Percentiles rank a stretch among this genome's conserved stretches.
phyloP scores from a whole-genome alignment of 2,113 vertebrate species.

The Hydrolagus affinis region DNA sequence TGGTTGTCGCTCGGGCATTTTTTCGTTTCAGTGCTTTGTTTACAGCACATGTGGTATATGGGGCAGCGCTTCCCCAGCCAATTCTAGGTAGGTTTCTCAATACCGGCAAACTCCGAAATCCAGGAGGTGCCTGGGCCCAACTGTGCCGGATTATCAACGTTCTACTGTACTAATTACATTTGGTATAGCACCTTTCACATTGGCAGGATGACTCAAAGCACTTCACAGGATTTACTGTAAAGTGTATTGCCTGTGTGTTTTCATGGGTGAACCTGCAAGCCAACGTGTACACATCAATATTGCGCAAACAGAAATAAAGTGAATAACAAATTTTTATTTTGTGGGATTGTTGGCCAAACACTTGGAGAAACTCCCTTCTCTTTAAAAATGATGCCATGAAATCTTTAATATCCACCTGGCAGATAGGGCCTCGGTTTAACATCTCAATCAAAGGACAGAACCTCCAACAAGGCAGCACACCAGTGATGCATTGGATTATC shows the following conservation, averaged over 20 bases:
- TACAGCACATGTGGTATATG: no score
- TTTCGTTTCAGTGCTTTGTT: no score
- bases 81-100: no score
- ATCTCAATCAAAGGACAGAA: background rate
- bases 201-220: background rate
- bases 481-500: background rate
- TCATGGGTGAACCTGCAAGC: background rate
- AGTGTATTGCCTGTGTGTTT: no score
- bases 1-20: no score
- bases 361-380: background rate
- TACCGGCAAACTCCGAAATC: no score
- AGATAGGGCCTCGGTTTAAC: background rate
- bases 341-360: background rate
- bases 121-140: no score
- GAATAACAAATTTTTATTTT: background rate
- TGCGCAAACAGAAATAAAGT: background rate
- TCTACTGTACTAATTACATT: no score
- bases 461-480: background rate
- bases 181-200: background rate
- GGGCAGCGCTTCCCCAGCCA: no score
- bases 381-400: background rate
- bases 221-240: background rate
- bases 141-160: no score
- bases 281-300: background rate
- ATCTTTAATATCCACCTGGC: background rate